Conservation (phyloP, 2,797 vertebrate genomes). For the Halcyon chelicuti region DNA sequence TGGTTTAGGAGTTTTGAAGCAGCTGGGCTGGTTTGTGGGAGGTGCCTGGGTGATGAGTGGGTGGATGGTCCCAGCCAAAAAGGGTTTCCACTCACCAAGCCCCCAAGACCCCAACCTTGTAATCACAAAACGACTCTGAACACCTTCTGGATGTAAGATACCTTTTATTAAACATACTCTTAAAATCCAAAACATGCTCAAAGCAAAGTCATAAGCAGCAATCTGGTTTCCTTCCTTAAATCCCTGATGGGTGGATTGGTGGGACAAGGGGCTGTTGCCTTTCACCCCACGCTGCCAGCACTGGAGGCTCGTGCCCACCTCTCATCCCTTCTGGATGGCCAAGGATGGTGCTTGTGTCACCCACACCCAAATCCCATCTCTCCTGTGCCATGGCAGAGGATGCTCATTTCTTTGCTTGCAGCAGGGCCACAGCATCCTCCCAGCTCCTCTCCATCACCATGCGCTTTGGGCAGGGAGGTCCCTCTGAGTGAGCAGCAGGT, state of each 20-base stretch:
- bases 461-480: fast-evolving
- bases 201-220: constrained; percentile 48
- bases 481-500: fast-evolving
- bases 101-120: not conserved
- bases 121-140: fast-evolving
- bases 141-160: not conserved
- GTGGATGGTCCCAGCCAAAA: not conserved
- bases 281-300: not conserved
- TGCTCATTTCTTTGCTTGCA: not conserved
- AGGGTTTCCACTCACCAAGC: not conserved
- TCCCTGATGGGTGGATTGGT: not conserved
- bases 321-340: not conserved
- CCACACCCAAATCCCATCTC: not conserved
- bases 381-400: not conserved
- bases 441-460: not conserved
- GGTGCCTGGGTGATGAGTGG: not conserved
- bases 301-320: not conserved
- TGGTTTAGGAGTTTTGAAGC: not conserved
- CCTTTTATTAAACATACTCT: constrained; percentile 66
- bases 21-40: not conserved
- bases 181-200: constrained; percentile 56
- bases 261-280: not conserved
- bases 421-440: not conserved
- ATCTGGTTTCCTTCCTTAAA: constrained; percentile 34
- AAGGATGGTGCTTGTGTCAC: not conserved